Percentiles rank a stretch among this genome's conserved stretches.
Evolutionary conservation across 2,888 invertebrate genomes (phyloP).

Genomic region (Merodon equestris): DNA sequence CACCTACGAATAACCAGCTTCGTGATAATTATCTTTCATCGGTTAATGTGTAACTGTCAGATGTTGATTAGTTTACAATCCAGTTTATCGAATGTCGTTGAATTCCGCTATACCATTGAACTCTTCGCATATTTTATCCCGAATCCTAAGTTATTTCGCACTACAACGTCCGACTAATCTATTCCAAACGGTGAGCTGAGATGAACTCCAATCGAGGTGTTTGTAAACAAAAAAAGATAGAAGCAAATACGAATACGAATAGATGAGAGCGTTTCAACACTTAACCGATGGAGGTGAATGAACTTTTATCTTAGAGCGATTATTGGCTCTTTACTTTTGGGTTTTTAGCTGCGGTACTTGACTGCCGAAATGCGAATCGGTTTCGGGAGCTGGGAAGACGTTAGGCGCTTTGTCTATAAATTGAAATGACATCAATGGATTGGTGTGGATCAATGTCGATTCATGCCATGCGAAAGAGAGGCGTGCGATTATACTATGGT

Average conservation of each 20-base stretch:
- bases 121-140: conserved; percentile 7
- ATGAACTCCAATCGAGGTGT: neutral
- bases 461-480: neutral
- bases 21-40: too few species aligned
- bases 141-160: conserved; percentile 1
- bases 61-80: too few species aligned
- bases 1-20: too few species aligned
- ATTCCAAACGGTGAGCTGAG: neutral
- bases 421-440: conserved; percentile 1
- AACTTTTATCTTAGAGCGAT: too few species aligned
- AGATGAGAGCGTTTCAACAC: too few species aligned
- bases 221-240: conserved; percentile 18
- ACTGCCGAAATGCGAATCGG: neutral
- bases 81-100: neutral
- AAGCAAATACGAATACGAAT: too few species aligned
- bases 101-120: neutral
- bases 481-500: neutral
- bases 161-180: neutral
- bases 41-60: too few species aligned
- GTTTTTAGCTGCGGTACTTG: neutral
- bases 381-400: neutral
- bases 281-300: too few species aligned
- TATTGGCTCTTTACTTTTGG: too few species aligned
- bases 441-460: neutral
- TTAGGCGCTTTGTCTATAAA: neutral